These are phyloP conservation scores for Diorhabda carinulata DNA, from an alignment of 1,140 invertebrate genomes.

Conservation along the genomic window DNA sequence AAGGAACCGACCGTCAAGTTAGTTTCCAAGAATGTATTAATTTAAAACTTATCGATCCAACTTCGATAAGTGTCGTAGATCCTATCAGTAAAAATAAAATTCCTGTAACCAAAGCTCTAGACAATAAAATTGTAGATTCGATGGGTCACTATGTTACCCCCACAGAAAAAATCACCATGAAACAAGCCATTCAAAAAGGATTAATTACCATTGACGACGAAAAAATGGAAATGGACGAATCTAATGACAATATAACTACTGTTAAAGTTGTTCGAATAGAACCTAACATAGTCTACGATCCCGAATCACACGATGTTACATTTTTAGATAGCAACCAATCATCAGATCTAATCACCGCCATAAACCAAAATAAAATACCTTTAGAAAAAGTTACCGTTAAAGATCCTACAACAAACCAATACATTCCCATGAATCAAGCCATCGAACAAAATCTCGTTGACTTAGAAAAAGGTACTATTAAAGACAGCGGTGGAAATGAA, in stretches of 20 bases:
- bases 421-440: conserved; percentile 72
- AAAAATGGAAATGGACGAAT: conserved; percentile 49
- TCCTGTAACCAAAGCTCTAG: conserved; percentile 68
- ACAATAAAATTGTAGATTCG: conserved; percentile 72
- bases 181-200: conserved; percentile 70
- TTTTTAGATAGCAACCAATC: conserved; percentile 67
- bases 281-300: conserved; percentile 70
- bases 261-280: conserved; percentile 66
- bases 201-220: conserved; percentile 61
- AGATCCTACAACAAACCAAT: conserved; percentile 67
- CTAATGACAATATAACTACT: conserved; percentile 57
- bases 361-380: conserved; percentile 64
- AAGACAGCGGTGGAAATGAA: conserved; percentile 59
- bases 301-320: conserved; percentile 66
- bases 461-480: conserved; percentile 67
- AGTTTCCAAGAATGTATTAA: conserved; percentile 85
- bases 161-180: conserved; percentile 64
- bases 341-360: conserved; percentile 64
- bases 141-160: conserved; percentile 67
- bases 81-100: conserved; percentile 65
- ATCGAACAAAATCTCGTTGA: conserved; percentile 72
- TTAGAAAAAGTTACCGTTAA: conserved; percentile 67
- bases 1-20: conserved; percentile 77
- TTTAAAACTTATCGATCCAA: conserved; percentile 77
- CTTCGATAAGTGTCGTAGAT: conserved; percentile 76